Conservation (phyloP, 2,888 invertebrate species). For the Caenorhabditis uteleia region DNA sequence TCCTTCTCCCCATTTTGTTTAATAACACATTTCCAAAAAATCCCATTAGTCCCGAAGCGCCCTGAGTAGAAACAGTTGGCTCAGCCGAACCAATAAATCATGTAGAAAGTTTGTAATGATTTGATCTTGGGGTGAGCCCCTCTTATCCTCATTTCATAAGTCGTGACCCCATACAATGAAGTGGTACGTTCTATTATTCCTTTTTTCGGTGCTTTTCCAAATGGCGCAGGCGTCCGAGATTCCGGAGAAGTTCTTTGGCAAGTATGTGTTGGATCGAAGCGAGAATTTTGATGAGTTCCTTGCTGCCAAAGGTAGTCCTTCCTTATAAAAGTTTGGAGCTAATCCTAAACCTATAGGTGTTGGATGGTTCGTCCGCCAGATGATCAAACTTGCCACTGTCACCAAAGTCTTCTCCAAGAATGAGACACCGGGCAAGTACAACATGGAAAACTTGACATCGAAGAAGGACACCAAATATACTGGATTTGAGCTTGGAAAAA, state of each 20-base stretch:
- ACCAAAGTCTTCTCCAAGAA: constrained; percentile 58
- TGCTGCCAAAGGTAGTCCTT: constrained; percentile 57
- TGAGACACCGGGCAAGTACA: constrained; percentile 47
- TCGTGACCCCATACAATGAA: constrained; percentile 3
- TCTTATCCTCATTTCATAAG: background rate
- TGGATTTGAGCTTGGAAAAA: constrained; percentile 59
- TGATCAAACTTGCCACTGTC: constrained; percentile 64
- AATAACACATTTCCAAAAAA: too few relatives aligned
- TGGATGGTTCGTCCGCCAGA: constrained; percentile 54
- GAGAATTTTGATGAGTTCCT: constrained; percentile 69
- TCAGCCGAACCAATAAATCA: too few relatives aligned
- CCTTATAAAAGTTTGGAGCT: background rate
- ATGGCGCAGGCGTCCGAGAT: constrained; percentile 39
- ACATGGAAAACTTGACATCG: constrained; percentile 58
- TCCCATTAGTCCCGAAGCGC: too few relatives aligned
- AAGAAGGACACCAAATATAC: constrained; percentile 61
- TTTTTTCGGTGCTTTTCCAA: too few relatives aligned
- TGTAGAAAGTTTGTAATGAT: too few relatives aligned
- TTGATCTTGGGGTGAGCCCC: too few relatives aligned
- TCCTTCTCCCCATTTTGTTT: too few relatives aligned
- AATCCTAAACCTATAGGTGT: constrained; percentile 40
- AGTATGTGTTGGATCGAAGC: constrained; percentile 59
- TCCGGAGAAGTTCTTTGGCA: constrained; percentile 64
- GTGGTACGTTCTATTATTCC: constrained; percentile 10
- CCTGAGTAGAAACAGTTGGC: too few relatives aligned